A percentile compares a stretch with the other conserved stretches of the same genome.
Evolutionary conservation across 2,113 vertebrate genomes (phyloP).

Genomic region (Aepyceros melampus): DNA sequence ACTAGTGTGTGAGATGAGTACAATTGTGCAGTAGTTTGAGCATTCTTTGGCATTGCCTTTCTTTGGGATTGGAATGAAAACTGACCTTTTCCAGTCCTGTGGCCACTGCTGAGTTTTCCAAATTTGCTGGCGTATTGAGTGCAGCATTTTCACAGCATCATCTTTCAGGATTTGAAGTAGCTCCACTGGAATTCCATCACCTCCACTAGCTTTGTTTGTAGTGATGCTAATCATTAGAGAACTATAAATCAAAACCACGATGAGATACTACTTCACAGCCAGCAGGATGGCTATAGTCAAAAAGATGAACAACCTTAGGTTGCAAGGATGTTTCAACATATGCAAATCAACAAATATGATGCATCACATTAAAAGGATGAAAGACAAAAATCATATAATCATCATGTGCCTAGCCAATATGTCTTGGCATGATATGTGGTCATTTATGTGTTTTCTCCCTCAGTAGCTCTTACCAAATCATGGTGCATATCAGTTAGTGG

Average conservation of each 20-base stretch:
- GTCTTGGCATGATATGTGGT: neutral
- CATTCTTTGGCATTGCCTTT: neutral
- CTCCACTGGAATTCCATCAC: neutral
- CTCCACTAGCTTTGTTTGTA: neutral
- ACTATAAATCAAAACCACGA: neutral
- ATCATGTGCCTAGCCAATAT: neutral
- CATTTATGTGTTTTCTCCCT: neutral
- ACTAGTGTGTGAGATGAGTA: neutral
- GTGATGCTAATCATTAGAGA: neutral
- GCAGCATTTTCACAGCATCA: neutral
- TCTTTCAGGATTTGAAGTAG: neutral
- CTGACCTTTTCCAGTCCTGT: neutral
- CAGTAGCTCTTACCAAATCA: neutral
- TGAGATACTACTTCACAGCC: neutral
- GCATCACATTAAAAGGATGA: neutral
- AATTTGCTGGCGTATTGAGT: neutral
- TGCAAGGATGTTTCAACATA: neutral
- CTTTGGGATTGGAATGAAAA: neutral
- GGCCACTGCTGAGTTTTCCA: neutral
- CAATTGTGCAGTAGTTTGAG: neutral
- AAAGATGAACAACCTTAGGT: neutral
- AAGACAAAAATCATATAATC: neutral
- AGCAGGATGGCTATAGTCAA: neutral
- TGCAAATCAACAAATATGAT: neutral
- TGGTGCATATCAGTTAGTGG: neutral